These are phyloP conservation scores for Acanthopagrus latus DNA, from an alignment of 2,797 vertebrate species.

Conservation along the genomic window DNA sequence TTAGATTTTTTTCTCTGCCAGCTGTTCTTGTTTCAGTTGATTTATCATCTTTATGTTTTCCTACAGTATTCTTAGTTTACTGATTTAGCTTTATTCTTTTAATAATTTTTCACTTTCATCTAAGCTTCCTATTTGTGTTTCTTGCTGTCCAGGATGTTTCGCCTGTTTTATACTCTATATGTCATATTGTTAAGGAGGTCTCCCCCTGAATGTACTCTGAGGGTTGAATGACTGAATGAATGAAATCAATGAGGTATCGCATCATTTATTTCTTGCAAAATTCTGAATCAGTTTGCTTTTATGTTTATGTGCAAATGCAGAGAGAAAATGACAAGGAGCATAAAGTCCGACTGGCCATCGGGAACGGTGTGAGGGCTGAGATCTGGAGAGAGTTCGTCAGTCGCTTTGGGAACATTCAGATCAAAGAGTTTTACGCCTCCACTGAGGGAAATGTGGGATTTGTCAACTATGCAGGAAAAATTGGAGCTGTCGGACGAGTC, in stretches of 20 bases:
- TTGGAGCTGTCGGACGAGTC: constrained; percentile 89
- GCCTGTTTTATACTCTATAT: too few species aligned
- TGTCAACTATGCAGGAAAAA: constrained; percentile 88
- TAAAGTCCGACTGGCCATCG: constrained; percentile 87
- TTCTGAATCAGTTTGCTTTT: not conserved
- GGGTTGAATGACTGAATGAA: too few species aligned
- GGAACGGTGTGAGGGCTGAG: constrained; percentile 90
- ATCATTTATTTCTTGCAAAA: constrained; percentile 1
- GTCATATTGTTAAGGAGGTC: too few species aligned
- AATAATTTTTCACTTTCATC: too few species aligned
- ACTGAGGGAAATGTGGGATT: constrained; percentile 93
- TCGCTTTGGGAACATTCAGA: constrained; percentile 88
- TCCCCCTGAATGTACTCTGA: too few species aligned
- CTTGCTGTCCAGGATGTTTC: too few species aligned
- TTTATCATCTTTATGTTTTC: too few species aligned
- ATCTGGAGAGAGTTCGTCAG: constrained; percentile 90
- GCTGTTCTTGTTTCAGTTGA: too few species aligned
- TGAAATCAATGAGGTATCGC: not conserved
- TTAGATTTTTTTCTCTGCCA: too few species aligned
- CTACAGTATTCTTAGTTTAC: too few species aligned
- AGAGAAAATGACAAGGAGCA: constrained; percentile 89
- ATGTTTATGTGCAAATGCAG: constrained; percentile 70
- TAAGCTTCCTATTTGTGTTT: too few species aligned
- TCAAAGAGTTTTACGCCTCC: constrained; percentile 91
- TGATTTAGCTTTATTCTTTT: too few species aligned